Percentiles rank a stretch among this genome's conserved stretches.
These are phyloP conservation scores for Pectinophora gossypiella DNA, from an alignment of 1,140 invertebrate species.

Conservation along the genomic window DNA sequence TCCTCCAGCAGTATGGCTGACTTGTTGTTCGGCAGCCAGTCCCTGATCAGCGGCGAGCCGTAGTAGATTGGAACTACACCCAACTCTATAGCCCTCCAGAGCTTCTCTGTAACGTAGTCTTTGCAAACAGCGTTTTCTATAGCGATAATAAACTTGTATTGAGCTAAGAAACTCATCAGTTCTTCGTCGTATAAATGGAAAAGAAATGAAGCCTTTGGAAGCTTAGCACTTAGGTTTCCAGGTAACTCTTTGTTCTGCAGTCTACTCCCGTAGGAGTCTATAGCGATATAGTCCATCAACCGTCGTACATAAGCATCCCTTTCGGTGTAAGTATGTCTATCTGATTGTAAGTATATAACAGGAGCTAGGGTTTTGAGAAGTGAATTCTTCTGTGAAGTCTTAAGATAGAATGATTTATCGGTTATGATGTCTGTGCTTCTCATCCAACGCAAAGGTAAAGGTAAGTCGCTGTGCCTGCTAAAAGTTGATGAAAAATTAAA, in stretches of 20 bases:
- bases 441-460: background rate
- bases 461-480: background rate
- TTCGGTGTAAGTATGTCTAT: constrained; percentile 82
- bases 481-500: too few species aligned
- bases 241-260: constrained; percentile 81
- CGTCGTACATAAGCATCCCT: constrained; percentile 81
- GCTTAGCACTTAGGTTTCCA: constrained; percentile 68
- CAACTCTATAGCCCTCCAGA: too few species aligned
- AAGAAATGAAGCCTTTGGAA: constrained; percentile 72
- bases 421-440: too few species aligned
- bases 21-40: too few species aligned
- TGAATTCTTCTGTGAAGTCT: too few species aligned
- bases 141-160: constrained; percentile 87
- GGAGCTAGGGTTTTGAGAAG: constrained; percentile 74
- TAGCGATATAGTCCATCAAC: constrained; percentile 80
- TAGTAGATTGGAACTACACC: too few species aligned
- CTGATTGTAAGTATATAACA: constrained; percentile 83
- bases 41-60: too few species aligned
- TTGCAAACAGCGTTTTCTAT: too few species aligned
- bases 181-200: too few species aligned
- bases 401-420: too few species aligned
- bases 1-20: too few species aligned
- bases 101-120: too few species aligned
- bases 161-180: constrained; percentile 77
- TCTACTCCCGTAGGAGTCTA: constrained; percentile 83